Conservation (phyloP, 2,888 invertebrate genomes). For the Kryphioiulus occultus region DNA sequence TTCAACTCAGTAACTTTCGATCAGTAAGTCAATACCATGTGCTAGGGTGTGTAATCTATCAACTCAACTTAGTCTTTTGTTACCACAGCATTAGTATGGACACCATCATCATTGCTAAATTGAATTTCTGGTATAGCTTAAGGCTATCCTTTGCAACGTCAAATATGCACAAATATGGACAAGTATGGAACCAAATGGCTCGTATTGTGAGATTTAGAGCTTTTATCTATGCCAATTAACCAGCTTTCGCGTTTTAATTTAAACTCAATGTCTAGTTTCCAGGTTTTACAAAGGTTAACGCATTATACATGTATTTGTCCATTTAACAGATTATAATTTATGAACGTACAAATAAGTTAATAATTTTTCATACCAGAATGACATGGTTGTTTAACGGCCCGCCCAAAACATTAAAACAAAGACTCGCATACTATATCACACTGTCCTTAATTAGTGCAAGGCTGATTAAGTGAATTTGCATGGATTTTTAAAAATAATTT, state of each 20-base stretch:
- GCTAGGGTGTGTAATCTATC: too few relatives aligned
- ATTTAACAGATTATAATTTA: neutral
- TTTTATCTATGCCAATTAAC: neutral
- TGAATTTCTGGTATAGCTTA: too few relatives aligned
- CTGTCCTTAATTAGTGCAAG: neutral
- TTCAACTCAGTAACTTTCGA: too few relatives aligned
- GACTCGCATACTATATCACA: neutral
- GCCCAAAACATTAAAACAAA: slow-evolving; percentile 2
- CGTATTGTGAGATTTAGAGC: too few relatives aligned
- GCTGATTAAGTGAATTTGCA: slow-evolving; percentile 16
- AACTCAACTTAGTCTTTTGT: too few relatives aligned
- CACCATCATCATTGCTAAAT: too few relatives aligned
- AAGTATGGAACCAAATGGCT: too few relatives aligned
- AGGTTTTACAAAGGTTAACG: neutral
- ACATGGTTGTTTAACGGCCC: neutral
- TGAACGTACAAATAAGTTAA: neutral
- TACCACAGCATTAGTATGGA: too few relatives aligned
- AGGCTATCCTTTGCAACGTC: too few relatives aligned
- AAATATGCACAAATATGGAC: too few relatives aligned
- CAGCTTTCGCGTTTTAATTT: neutral
- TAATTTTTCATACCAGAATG: neutral
- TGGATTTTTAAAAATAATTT: neutral
- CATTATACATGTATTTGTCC: neutral
- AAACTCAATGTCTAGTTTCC: neutral
- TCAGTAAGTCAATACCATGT: too few relatives aligned